These are phyloP conservation scores for Diorhabda carinulata DNA, from an alignment of 1,140 invertebrate species.

Conservation along the genomic window DNA sequence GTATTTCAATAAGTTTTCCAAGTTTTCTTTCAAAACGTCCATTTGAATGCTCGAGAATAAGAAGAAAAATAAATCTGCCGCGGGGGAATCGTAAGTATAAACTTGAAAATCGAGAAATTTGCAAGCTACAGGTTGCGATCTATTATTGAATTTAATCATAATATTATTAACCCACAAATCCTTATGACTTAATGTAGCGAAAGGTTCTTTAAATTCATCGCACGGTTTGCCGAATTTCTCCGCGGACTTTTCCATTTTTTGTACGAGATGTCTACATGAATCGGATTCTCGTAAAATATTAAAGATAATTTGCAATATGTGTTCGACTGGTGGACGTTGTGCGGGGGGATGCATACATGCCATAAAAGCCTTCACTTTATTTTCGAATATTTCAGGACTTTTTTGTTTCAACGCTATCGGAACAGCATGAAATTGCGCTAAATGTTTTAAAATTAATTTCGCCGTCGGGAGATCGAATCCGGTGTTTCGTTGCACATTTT, in stretches of 20 bases:
- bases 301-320: slow-evolving; percentile 29
- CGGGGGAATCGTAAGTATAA: slow-evolving; percentile 51
- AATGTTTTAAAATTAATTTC: no score
- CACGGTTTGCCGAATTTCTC: slow-evolving; percentile 22
- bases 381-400: slow-evolving; percentile 47
- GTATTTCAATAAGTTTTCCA: slow-evolving; percentile 49
- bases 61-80: slow-evolving; percentile 57
- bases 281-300: slow-evolving; percentile 30
- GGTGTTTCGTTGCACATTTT: no score
- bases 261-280: slow-evolving; percentile 27
- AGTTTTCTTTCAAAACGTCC: slow-evolving; percentile 44
- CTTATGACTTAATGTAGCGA: slow-evolving; percentile 54
- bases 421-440: no score
- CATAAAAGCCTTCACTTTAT: slow-evolving; percentile 45
- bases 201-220: slow-evolving; percentile 44
- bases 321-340: slow-evolving; percentile 30
- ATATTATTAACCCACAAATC: slow-evolving; percentile 65
- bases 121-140: slow-evolving; percentile 43
- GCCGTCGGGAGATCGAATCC: no score
- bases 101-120: slow-evolving; percentile 65
- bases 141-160: slow-evolving; percentile 42
- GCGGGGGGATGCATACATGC: slow-evolving; percentile 18
- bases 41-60: slow-evolving; percentile 53
- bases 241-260: slow-evolving; percentile 21
- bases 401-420: no score